phyloP scores from a whole-genome alignment of 2,113 vertebrate genomes.

The Probosciger aterrimus region DNA sequence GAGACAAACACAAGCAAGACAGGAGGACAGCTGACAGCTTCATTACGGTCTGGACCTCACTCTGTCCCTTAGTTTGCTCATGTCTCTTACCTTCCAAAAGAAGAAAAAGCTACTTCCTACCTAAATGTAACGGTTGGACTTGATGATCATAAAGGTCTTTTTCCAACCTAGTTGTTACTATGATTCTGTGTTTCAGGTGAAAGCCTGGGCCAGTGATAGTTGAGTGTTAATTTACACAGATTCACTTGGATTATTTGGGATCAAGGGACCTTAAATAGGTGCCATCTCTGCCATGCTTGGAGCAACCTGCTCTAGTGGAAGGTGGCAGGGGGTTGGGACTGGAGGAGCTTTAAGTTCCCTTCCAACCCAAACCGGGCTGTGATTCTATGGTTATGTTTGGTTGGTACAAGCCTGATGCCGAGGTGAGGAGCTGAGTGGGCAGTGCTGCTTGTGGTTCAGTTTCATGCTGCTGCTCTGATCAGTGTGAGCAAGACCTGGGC shows the following conservation, averaged over 20 bases:
- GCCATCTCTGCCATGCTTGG: background rate
- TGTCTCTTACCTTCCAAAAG: background rate
- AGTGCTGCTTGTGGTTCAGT: background rate
- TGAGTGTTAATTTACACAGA: background rate
- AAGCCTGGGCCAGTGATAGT: background rate
- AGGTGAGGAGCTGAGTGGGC: rapidly evolving
- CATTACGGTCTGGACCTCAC: background rate
- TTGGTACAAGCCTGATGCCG: background rate
- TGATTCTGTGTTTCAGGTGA: background rate
- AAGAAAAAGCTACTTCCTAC: background rate
- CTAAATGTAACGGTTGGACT: background rate
- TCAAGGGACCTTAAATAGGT: background rate
- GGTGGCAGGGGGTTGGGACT: background rate
- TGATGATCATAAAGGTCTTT: background rate
- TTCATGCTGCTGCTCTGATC: background rate
- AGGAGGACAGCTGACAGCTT: background rate
- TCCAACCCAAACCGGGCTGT: background rate
- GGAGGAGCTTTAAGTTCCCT: background rate
- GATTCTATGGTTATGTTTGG: background rate
- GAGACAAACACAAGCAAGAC: background rate
- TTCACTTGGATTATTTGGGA: background rate
- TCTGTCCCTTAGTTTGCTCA: background rate
- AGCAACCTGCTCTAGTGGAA: background rate
- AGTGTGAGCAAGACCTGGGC: rapidly evolving
- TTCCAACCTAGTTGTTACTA: background rate